Evolutionary conservation across 2,888 invertebrate genomes (phyloP).

Genomic region (Noctua pronuba): DNA sequence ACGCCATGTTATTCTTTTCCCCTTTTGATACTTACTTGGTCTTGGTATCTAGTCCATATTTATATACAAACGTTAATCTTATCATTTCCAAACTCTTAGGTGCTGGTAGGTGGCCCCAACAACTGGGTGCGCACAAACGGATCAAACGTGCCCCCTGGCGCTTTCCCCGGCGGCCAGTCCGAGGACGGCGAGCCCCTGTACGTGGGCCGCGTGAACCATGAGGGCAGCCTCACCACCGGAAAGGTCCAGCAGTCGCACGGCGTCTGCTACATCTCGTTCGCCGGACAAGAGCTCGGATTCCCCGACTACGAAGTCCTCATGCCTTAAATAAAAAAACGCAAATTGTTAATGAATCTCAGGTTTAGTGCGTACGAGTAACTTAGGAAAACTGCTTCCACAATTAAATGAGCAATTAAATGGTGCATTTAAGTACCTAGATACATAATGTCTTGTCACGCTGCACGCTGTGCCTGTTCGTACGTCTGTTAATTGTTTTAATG

Average conservation of each 20-base stretch:
- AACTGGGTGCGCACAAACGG: constrained; percentile 93
- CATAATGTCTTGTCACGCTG: constrained; percentile 61
- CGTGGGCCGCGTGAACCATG: constrained; percentile 94
- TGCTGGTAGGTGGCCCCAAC: constrained; percentile 91
- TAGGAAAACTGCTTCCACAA: constrained; percentile 62
- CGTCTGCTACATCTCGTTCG: constrained; percentile 95
- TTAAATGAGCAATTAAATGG: constrained; percentile 50
- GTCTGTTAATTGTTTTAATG: constrained; percentile 65
- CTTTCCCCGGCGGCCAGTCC: constrained; percentile 93
- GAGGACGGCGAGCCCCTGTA: constrained; percentile 95
- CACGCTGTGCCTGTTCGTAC: constrained; percentile 68
- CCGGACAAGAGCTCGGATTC: constrained; percentile 94
- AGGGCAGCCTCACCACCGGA: constrained; percentile 94
- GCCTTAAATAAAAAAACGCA: constrained; percentile 70
- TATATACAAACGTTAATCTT: background rate
- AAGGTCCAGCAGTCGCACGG: constrained; percentile 96
- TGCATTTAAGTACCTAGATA: constrained; percentile 53
- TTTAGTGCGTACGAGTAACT: constrained; percentile 51
- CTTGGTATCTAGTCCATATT: no score
- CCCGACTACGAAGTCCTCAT: constrained; percentile 95
- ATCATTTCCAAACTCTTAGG: constrained; percentile 75
- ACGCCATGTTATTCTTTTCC: no score
- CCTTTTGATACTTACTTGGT: no score
- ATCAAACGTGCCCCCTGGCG: constrained; percentile 93
- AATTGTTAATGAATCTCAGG: constrained; percentile 59